These are phyloP conservation scores for Capricornis sumatraensis DNA, from an alignment of 2,113 vertebrate species.

Conservation along the genomic window DNA sequence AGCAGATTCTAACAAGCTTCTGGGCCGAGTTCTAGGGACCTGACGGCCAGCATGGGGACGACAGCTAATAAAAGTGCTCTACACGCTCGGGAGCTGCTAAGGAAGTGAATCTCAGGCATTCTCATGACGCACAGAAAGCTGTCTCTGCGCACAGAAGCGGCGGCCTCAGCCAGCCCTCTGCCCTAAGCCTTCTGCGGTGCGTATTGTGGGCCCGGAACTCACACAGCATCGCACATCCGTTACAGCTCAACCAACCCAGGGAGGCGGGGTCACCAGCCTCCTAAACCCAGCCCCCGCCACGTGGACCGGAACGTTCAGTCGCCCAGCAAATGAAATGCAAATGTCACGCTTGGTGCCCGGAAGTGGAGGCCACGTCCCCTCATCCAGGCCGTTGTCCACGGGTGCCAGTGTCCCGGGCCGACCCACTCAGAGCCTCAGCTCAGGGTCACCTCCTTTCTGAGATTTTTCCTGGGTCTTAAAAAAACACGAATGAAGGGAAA, in stretches of 20 bases:
- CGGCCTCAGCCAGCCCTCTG: not conserved
- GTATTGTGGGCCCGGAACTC: accelerated
- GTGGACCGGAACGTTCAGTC: accelerated
- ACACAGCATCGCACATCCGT: too few relatives aligned
- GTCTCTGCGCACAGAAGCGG: accelerated
- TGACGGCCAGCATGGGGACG: accelerated
- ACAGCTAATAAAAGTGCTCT: not conserved
- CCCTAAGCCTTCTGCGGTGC: not conserved
- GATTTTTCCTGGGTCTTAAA: not conserved
- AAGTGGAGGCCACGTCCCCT: not conserved
- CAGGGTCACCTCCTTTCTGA: not conserved
- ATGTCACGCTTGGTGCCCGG: not conserved
- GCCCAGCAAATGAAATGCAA: not conserved
- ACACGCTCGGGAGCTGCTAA: accelerated
- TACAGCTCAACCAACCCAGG: not conserved
- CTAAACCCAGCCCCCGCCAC: not conserved
- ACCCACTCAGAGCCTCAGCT: not conserved
- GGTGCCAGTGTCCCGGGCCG: not conserved
- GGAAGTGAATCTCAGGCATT: not conserved
- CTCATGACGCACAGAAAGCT: not conserved
- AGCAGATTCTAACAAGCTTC: not conserved
- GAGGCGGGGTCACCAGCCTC: too few relatives aligned
- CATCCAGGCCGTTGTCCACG: not conserved
- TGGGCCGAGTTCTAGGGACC: not conserved
- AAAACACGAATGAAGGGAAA: not conserved